Evolutionary conservation across 2,888 invertebrate genomes (phyloP).

Genomic region (Acrobasis consociella): DNA sequence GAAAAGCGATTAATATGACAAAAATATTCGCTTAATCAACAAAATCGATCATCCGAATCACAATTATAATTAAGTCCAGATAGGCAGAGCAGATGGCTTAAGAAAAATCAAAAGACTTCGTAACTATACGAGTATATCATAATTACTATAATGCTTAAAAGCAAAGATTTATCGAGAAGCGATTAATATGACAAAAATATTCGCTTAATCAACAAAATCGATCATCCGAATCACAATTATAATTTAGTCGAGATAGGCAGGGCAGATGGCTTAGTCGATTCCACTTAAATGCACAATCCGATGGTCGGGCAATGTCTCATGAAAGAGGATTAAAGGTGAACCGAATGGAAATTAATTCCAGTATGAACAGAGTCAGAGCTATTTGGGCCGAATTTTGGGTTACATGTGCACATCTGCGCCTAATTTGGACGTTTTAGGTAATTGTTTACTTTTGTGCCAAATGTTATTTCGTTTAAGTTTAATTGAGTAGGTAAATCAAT

Average conservation of each 20-base stretch:
- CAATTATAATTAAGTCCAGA: slow-evolving; percentile 12
- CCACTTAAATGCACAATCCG: slow-evolving; percentile 23
- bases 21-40: background rate
- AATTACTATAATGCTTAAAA: too few species aligned
- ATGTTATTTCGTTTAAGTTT: too few species aligned
- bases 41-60: slow-evolving; percentile 1
- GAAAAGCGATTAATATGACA: background rate
- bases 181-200: background rate
- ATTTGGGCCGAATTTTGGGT: background rate
- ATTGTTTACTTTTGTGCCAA: too few species aligned
- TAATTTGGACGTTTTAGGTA: too few species aligned
- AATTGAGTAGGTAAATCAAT: too few species aligned
- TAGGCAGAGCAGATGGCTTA: slow-evolving; percentile 16
- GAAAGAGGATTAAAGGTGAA: slow-evolving; percentile 24
- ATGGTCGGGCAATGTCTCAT: slow-evolving; percentile 21
- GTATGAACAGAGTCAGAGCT: slow-evolving; percentile 10
- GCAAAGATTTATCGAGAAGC: too few species aligned
- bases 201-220: background rate
- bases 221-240: slow-evolving; percentile 8
- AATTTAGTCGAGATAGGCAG: slow-evolving; percentile 13
- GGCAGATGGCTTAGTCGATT: slow-evolving; percentile 16
- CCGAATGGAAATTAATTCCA: slow-evolving; percentile 23
- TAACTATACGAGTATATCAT: too few species aligned
- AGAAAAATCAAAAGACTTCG: background rate
- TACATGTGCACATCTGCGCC: too few species aligned